A percentile compares a stretch with the other conserved stretches of the same genome.
phyloP scores from a whole-genome alignment of 2,113 vertebrate species.

The Leuciscus idus region DNA sequence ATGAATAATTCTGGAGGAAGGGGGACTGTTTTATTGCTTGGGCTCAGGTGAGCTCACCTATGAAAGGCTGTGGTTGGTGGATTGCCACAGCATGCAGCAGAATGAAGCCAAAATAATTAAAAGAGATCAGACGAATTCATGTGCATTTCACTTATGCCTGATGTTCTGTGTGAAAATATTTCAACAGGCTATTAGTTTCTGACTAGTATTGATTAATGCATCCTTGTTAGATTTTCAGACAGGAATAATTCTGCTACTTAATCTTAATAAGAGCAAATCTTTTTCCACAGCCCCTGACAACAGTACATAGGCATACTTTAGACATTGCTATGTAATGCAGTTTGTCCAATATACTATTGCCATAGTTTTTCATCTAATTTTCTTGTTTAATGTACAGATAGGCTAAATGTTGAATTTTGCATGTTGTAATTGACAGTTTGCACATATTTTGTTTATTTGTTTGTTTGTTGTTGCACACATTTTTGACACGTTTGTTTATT shows the following conservation, averaged over 20 bases:
- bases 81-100: not conserved
- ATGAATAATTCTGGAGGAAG: not conserved
- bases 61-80: not conserved
- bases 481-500: no score
- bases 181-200: slow-evolving; percentile 14
- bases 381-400: not conserved
- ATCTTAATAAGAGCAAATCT: not conserved
- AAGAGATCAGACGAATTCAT: not conserved
- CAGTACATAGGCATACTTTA: not conserved
- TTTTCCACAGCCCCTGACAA: not conserved
- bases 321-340: not conserved
- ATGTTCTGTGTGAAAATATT: not conserved
- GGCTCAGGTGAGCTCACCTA: slow-evolving; percentile 18
- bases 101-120: not conserved
- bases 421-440: not conserved
- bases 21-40: not conserved
- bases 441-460: not conserved
- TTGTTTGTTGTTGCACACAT: no score
- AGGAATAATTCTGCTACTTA: not conserved
- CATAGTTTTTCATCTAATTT: not conserved
- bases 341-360: no score
- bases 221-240: not conserved
- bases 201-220: not conserved
- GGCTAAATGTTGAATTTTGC: not conserved
- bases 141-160: not conserved